A percentile compares a stretch with the other conserved stretches of the same genome.
Evolutionary conservation across 2,113 vertebrate genomes (phyloP).

Genomic region (Pitta sordida): DNA sequence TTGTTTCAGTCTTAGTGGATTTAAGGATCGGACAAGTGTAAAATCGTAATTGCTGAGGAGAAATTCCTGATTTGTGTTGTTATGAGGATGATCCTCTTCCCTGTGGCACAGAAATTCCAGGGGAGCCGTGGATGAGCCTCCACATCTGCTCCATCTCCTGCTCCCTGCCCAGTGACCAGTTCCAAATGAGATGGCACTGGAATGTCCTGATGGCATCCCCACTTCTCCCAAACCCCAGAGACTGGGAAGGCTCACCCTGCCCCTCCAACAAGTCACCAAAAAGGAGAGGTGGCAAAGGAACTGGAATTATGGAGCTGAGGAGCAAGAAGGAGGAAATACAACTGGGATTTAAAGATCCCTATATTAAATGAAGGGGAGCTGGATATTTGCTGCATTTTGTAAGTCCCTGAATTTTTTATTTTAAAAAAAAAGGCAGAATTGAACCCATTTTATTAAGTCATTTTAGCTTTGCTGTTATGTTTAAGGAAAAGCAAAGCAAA

Average conservation of each 20-base stretch:
- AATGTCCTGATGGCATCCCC: neutral
- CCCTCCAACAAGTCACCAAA: neutral
- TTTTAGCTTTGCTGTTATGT: slow-evolving; percentile 7
- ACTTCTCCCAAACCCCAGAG: neutral
- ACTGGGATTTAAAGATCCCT: neutral
- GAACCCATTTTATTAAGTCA: slow-evolving; percentile 1
- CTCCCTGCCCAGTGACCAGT: neutral
- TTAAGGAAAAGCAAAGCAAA: slow-evolving; percentile 21
- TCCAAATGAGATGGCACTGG: neutral
- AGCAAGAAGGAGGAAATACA: neutral
- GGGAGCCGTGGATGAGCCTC: neutral
- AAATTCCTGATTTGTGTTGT: neutral
- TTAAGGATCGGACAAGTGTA: neutral
- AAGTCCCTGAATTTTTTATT: neutral
- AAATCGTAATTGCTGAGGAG: neutral
- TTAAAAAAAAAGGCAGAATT: neutral
- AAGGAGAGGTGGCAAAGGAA: neutral
- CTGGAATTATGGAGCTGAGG: neutral
- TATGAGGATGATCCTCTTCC: neutral
- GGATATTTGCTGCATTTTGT: neutral
- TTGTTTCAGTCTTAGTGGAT: neutral
- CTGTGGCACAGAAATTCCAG: neutral
- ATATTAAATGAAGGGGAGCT: neutral
- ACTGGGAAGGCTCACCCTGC: neutral
- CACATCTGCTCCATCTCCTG: neutral